Conservation (phyloP, 92 coral and sea anemone genomes). For the Porites rus region DNA sequence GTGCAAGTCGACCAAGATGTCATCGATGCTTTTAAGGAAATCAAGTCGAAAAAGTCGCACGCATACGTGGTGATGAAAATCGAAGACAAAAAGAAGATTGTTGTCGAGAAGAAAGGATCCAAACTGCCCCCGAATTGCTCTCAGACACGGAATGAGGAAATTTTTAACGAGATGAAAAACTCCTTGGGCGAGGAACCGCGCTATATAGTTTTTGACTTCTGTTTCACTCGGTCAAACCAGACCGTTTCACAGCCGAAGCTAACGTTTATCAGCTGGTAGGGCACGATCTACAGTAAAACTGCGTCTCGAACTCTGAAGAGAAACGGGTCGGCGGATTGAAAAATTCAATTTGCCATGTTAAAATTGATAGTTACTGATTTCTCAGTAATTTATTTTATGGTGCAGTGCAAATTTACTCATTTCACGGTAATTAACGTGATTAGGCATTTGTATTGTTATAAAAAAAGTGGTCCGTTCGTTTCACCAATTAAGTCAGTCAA, state of each 20-base stretch:
- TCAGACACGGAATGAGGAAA: constrained; percentile 27
- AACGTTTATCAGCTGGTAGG: constrained; percentile 69
- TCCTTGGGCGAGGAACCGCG: constrained; percentile 40
- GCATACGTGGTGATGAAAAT: constrained; percentile 56
- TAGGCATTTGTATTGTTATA: too few species aligned
- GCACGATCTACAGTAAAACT: too few species aligned
- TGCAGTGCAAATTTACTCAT: too few species aligned
- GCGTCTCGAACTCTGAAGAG: too few species aligned
- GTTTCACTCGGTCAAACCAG: constrained; percentile 38
- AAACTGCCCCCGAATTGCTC: constrained; percentile 35
- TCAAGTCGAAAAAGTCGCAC: constrained; percentile 35
- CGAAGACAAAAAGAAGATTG: constrained; percentile 41
- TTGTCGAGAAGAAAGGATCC: constrained; percentile 20
- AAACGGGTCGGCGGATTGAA: too few species aligned
- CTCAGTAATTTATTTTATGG: too few species aligned
- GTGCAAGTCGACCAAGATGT: constrained; percentile 51
- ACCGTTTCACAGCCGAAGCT: constrained; percentile 36
- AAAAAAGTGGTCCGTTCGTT: too few species aligned
- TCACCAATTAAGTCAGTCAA: too few species aligned
- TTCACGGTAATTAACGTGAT: too few species aligned
- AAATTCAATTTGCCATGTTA: too few species aligned
- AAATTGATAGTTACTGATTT: too few species aligned
- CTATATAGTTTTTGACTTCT: constrained; percentile 59
- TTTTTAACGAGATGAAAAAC: constrained; percentile 30
- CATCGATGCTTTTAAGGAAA: constrained; percentile 14